Base-by-base conservation (phyloP, 2,888 invertebrate species). In the Mesoligia furuncula region DNA sequence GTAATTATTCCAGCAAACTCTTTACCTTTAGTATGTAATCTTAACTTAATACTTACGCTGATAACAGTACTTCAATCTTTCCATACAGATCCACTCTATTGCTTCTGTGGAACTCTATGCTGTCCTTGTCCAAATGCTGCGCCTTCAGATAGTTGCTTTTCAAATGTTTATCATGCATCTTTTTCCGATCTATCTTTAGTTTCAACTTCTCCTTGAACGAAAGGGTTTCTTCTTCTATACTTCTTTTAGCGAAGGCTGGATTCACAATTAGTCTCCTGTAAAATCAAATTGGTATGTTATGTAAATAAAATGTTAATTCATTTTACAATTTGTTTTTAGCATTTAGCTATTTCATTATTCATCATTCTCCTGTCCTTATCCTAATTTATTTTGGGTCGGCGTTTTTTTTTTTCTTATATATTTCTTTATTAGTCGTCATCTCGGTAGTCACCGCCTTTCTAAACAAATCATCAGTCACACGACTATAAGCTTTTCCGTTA, bases 71-170 rank as follows among this genome's bases (percentile, higher is more conserved):
- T 90, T 98, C 98, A 75, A 98, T 92, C 93, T 98, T 98, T 76
- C 93, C 95, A 90, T 97, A 98, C n/a, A 98, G 92, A 73, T 97
- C 97, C 68, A 98, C 93, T 89, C 98, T 95, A 83, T 97, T 98
- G 69, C 96, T 95, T 88, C 98, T 97, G 90, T 98, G 98, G 85
- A 97, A 97, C 80, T 97, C 97, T 59, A 96, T 89, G 65, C 92
- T 93, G 59, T 90, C 89, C 17, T 88, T 86, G 45, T 95, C 93
- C 88, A 95, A 85, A 70, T 94, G 86, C n/a, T 94, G 89, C 67
- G 91, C 92, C 75, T 93, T 93, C 73, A 96, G 85, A 83, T 93
- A 95, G 59, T 94, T 91, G 77, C 92, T 90, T 24, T 87, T 87
- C 42, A 89, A 71, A 73, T 95, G 94, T 75, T 85, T 89, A 64